Conservation (phyloP, 1,140 invertebrate genomes). For the Pseudomyrmex concolor region DNA sequence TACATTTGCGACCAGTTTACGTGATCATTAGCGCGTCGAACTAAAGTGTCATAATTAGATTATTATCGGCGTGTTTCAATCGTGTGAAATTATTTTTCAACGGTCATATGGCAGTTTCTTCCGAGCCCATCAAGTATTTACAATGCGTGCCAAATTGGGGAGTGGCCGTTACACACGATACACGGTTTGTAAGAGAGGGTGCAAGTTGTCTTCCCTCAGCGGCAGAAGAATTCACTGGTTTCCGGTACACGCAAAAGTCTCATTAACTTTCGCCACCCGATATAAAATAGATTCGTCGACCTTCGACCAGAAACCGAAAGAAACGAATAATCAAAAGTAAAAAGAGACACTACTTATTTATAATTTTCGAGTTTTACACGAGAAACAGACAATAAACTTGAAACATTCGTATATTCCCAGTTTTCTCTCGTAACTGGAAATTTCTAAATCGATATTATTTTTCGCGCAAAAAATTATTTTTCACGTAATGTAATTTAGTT, state of each 20-base stretch:
- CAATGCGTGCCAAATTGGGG: slow-evolving; percentile 74
- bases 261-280: slow-evolving; percentile 76
- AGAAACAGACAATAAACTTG: too few species aligned
- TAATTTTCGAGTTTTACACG: not conserved
- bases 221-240: slow-evolving; percentile 66
- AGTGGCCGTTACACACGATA: slow-evolving; percentile 64
- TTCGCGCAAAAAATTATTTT: too few species aligned
- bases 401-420: not conserved
- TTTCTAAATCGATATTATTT: too few species aligned
- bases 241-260: slow-evolving; percentile 78
- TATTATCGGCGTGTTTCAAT: slow-evolving; percentile 45
- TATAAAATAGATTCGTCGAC: slow-evolving; percentile 64
- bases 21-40: slow-evolving; percentile 1
- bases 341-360: not conserved
- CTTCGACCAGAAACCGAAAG: slow-evolving; percentile 36
- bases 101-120: slow-evolving; percentile 62
- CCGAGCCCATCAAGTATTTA: slow-evolving; percentile 60
- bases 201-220: slow-evolving; percentile 57
- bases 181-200: slow-evolving; percentile 54
- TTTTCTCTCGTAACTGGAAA: not conserved
- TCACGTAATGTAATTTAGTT: slow-evolving; percentile 1
- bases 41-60: slow-evolving; percentile 40
- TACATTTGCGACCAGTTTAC: not conserved
- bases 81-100: slow-evolving; percentile 50
- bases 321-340: not conserved